Base-by-base conservation (phyloP, 2,888 invertebrate genomes). In the Elegia similella region DNA sequence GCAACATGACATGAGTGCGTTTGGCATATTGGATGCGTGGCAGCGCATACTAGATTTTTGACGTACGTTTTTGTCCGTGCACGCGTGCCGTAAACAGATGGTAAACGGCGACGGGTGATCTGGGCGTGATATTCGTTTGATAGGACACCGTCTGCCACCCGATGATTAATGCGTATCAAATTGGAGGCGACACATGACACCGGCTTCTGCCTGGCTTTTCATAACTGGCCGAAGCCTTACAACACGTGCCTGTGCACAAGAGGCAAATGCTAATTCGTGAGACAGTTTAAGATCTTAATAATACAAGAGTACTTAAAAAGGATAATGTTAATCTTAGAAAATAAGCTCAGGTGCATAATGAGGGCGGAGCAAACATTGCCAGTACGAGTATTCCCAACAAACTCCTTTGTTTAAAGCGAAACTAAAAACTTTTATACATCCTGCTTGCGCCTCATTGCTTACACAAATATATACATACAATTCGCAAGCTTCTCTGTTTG, bases 401-500 rank as follows among this genome's bases (percentile, higher is more conserved):
- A 59, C 60, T 59, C 59, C 59, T 59, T 65, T 68, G 65, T 68
- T 69, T 69, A 65, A 60, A 66, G 63, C 62, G 68, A 78, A 80
- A 70, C 66, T 73, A 74, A 78, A 78, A 79, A 75, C 68, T 72
- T 55, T 72, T 69, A 72, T 75, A 72, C 72, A 83, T 83, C 77
- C 78, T 78, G 73, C 77, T 78, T 75, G 69, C 68, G 73, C 62
- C 83, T 86, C 82, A 86, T 86, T 86, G 82, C 82, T 82, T 82
- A 85, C 76, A 83, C 84, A 84, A 86, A 87, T 86, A 75, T 84
- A 84, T 84, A 82, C 84, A 78, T 84, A 86, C 81, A 81, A 84
- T 86, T 78, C 81, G 68, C 74, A 72, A 73, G 74, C 73, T 76
- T 69, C 76, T 75, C 76, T 79, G 80, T 80, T 82, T 79, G 78